Conservation (phyloP, 2,888 invertebrate genomes). For the Lacanobia wlatinum region DNA sequence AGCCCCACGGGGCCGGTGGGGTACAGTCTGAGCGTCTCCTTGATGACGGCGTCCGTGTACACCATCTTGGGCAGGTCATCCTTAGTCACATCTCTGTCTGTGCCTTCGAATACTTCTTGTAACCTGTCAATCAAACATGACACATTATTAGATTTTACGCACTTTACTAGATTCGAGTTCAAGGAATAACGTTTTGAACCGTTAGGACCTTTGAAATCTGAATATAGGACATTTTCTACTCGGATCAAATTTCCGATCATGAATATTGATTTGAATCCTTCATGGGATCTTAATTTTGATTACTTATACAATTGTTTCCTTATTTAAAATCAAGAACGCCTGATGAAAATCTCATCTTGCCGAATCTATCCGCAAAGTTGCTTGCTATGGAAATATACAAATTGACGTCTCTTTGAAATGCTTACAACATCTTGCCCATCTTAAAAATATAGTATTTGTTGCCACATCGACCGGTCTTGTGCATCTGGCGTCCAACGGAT, state of each 20-base stretch:
- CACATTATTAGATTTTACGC: too few relatives aligned
- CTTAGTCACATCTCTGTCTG: constrained; percentile 71
- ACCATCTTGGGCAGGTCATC: constrained; percentile 71
- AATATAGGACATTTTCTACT: too few relatives aligned
- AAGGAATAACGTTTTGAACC: too few relatives aligned
- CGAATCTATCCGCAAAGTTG: background rate
- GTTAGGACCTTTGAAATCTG: too few relatives aligned
- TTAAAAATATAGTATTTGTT: background rate
- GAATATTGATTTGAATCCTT: too few relatives aligned
- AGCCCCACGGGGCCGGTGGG: constrained; percentile 71
- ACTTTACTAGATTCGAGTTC: too few relatives aligned
- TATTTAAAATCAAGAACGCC: background rate
- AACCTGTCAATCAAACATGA: constrained; percentile 38
- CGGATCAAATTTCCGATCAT: too few relatives aligned
- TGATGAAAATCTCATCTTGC: background rate
- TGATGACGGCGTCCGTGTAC: constrained; percentile 76
- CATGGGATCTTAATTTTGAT: too few relatives aligned
- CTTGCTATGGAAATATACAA: background rate
- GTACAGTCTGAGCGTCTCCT: constrained; percentile 73
- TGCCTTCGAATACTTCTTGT: constrained; percentile 65
- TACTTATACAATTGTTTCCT: too few relatives aligned
- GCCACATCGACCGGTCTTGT: background rate
- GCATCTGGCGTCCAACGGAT: background rate
- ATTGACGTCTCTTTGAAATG: background rate
- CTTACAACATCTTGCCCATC: background rate